These are phyloP conservation scores for Hirtodrosophila duncani DNA, from an alignment of 2,888 invertebrate genomes.

Conservation along the genomic window DNA sequence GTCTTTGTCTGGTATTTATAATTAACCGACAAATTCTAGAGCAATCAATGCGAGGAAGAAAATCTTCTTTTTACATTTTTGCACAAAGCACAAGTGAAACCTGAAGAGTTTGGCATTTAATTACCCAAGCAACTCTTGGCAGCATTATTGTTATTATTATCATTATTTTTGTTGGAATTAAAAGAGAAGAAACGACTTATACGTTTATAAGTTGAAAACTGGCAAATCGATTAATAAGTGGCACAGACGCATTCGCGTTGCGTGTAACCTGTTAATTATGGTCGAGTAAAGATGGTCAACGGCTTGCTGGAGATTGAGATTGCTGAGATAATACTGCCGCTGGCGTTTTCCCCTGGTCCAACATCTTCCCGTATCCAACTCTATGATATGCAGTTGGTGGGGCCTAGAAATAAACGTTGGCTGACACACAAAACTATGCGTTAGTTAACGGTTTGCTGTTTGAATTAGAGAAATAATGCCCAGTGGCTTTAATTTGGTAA, in stretches of 20 bases:
- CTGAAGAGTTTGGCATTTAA: constrained; percentile 55
- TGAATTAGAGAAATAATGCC: no score
- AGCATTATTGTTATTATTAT: no score
- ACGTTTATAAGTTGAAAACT: constrained; percentile 27
- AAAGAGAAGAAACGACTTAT: constrained; percentile 35
- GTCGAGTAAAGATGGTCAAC: constrained; percentile 53
- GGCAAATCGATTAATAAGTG: constrained; percentile 66
- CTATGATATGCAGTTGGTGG: constrained; percentile 35
- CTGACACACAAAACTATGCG: constrained; percentile 42
- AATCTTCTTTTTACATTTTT: no score
- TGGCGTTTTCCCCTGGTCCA: neutral
- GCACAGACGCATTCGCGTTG: constrained; percentile 49
- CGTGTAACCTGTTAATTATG: constrained; percentile 63
- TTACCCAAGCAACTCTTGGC: no score
- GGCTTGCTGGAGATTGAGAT: no score
- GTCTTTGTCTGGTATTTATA: constrained; percentile 32
- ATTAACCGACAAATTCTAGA: constrained; percentile 65
- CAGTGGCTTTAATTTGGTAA: no score
- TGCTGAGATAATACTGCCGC: no score
- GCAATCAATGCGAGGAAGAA: constrained; percentile 46
- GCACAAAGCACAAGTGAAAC: constrained; percentile 65
- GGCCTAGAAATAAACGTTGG: no score
- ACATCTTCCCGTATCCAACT: constrained; percentile 1
- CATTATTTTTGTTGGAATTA: constrained; percentile 7
- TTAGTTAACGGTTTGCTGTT: no score